Percentiles rank a stretch among this genome's conserved stretches.
Conservation (phyloP, 2,888 invertebrate genomes). For the Drosophila kokeensis region DNA sequence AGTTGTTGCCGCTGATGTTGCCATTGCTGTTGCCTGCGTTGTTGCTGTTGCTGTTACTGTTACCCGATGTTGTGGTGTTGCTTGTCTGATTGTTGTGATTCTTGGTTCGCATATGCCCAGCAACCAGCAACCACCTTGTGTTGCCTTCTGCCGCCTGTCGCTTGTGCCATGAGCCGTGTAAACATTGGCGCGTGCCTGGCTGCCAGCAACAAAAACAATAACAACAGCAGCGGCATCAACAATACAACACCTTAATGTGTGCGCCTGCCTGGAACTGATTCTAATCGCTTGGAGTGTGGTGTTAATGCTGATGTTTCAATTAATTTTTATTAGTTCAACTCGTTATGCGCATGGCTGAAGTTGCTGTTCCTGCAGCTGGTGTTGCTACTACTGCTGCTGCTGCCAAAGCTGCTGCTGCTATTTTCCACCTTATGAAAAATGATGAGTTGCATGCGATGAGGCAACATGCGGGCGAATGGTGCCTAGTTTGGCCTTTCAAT, state of each 20-base stretch:
- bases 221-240: constrained; percentile 34
- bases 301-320: constrained; percentile 79
- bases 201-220: constrained; percentile 54
- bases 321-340: constrained; percentile 76
- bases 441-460: constrained; percentile 46
- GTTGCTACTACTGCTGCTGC: neutral
- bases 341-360: constrained; percentile 50
- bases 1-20: constrained; percentile 45
- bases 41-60: constrained; percentile 35
- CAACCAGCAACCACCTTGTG: constrained; percentile 30
- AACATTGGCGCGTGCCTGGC: constrained; percentile 78
- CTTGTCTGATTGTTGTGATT: constrained; percentile 77
- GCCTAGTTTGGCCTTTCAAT: constrained; percentile 16
- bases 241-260: constrained; percentile 74
- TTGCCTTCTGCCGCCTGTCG: constrained; percentile 31
- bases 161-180: constrained; percentile 76
- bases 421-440: constrained; percentile 60
- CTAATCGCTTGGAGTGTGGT: constrained; percentile 72
- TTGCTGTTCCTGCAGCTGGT: neutral
- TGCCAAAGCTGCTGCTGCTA: neutral
- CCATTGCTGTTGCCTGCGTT: constrained; percentile 36
- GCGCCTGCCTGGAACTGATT: constrained; percentile 78
- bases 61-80: constrained; percentile 54
- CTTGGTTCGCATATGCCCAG: constrained; percentile 72
- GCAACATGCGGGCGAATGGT: constrained; percentile 12